A percentile compares a stretch with the other conserved stretches of the same genome.
These are phyloP conservation scores for Chrysina gloriosa DNA, from an alignment of 2,888 invertebrate genomes.

Conservation along the genomic window DNA sequence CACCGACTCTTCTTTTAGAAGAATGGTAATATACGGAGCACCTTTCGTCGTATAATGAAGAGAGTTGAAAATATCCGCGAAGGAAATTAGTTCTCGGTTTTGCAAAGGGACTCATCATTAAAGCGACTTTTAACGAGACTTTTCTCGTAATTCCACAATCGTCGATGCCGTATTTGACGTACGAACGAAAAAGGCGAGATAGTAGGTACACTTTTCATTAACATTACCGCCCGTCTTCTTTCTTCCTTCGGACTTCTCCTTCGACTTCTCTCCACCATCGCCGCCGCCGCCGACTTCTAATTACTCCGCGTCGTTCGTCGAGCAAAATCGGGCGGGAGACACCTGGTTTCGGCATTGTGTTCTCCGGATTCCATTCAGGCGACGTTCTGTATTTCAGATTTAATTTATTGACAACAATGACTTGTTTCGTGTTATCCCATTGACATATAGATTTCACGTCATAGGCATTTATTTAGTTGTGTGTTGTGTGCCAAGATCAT, in stretches of 20 bases:
- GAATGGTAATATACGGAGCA: too few relatives aligned
- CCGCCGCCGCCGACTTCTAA: constrained; percentile 30
- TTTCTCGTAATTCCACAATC: constrained; percentile 24
- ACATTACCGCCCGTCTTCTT: constrained; percentile 1
- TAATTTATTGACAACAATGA: constrained; percentile 45
- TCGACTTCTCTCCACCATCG: constrained; percentile 12
- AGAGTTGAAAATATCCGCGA: not conserved
- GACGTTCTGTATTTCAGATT: constrained; percentile 45
- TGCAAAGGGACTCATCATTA: constrained; percentile 7
- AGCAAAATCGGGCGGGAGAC: constrained; percentile 34
- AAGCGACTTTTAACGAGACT: constrained; percentile 27
- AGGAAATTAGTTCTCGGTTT: not conserved
- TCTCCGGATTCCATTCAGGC: constrained; percentile 44
- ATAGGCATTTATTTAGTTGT: constrained; percentile 41
- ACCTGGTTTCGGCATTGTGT: constrained; percentile 45
- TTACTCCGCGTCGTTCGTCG: constrained; percentile 34
- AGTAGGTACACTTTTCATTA: constrained; percentile 23
- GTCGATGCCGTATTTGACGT: not conserved
- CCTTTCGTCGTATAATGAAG: too few relatives aligned
- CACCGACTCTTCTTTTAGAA: too few relatives aligned
- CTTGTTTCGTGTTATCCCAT: constrained; percentile 45
- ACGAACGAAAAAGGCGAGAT: not conserved
- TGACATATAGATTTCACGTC: constrained; percentile 43
- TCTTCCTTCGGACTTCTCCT: constrained; percentile 1
- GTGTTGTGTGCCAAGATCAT: constrained; percentile 38